Base-by-base conservation (phyloP, 2,888 invertebrate genomes). In the Troglohyphantes excavatus region DNA sequence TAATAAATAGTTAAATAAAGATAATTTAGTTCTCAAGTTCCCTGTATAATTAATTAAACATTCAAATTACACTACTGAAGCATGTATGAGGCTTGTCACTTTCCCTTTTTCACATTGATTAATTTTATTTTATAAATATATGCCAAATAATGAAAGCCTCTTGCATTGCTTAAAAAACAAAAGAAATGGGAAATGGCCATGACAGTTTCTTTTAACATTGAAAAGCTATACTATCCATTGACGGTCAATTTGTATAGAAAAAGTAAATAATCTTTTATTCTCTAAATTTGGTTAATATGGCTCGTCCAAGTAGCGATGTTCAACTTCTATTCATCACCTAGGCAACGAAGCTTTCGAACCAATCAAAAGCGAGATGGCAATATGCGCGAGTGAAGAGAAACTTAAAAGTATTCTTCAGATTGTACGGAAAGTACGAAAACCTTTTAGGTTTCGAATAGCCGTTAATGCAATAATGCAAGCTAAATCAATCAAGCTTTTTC, bases 271-370 rank as follows among this genome's bases (percentile, higher is more conserved):
- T 78, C 26, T 78, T 65, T 78, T 78, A 33, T 39, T 17, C 33
- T n/a, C 17, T n/a, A n/a, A 78, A 65, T 13, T 33, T 75, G 9
- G 29, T 29, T 75, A 19, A 53, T 53, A 33, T 19, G 33, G 70
- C 33, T 23, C 19, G 21, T 53, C 23, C 59, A 59, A 59, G 21
- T 29, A 59, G 68, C 26, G 70, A 59, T 23, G 6, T n/a, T 82
- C 59, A 70, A 70, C 29, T 70, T 26, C 26, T 21, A 70, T 73
- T 72, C 53, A 78, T 86, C 46, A 11, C 78, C 78, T 70, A 78
- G 61, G 29, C 43, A 46, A 86, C 86, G 29, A 27, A 43, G 59
- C 29, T 70, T 70, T 63, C 72, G 61, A 72, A 23, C 86, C 86
- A 86, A 86, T 86, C 23, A 29, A 33, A 85, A 68, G 33, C 59